These are phyloP conservation scores for Sogatella furcifera DNA, from an alignment of 1,140 invertebrate genomes.

Conservation along the genomic window DNA sequence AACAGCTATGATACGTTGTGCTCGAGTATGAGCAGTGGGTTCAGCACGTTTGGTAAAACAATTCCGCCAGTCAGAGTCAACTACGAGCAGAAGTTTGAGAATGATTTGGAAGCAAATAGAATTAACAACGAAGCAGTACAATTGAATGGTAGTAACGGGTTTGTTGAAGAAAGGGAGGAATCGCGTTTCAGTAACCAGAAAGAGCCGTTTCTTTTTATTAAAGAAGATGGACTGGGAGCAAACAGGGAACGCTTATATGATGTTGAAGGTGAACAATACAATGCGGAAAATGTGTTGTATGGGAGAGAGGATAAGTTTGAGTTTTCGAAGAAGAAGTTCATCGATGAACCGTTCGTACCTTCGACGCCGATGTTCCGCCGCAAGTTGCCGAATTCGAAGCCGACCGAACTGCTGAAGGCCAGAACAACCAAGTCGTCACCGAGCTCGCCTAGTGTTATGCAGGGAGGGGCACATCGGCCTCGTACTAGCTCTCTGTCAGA, in stretches of 20 bases:
- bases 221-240: no score
- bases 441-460: constrained; percentile 9
- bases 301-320: constrained; percentile 6
- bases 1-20: background rate
- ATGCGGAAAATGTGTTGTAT: background rate
- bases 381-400: constrained; percentile 5
- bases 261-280: no score
- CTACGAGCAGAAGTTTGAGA: background rate
- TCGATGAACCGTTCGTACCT: constrained; percentile 6
- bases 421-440: constrained; percentile 12
- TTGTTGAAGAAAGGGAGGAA: no score
- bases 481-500: constrained; percentile 9
- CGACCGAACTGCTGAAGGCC: background rate
- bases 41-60: background rate
- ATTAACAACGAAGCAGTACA: background rate
- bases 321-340: constrained; percentile 5
- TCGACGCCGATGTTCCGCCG: constrained; percentile 10
- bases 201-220: no score
- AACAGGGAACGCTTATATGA: no score
- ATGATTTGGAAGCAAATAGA: background rate
- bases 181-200: no score
- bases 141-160: no score
- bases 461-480: constrained; percentile 1
- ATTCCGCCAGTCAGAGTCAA: background rate
- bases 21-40: background rate